Conservation (phyloP, 1,140 invertebrate species). For the Mylabris phalerata region DNA sequence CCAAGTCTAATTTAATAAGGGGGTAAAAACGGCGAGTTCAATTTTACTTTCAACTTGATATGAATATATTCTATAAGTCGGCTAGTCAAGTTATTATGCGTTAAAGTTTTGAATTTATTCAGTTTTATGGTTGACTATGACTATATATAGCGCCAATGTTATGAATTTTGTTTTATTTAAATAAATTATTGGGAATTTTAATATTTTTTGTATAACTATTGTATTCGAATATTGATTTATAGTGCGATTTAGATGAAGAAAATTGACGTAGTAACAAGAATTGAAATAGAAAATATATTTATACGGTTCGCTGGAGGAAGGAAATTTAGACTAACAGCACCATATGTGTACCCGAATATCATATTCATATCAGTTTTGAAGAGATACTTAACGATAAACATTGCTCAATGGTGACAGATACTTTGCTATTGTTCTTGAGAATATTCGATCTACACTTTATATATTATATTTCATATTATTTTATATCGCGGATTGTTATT, state of each 20-base stretch:
- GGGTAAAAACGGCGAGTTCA: constrained; percentile 24
- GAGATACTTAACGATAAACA: constrained; percentile 15
- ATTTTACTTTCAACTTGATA: constrained; percentile 19
- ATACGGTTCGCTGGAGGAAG: constrained; percentile 10
- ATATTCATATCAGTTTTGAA: constrained; percentile 16
- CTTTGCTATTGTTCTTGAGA: constrained; percentile 10
- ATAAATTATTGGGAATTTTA: too few species aligned
- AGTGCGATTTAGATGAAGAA: constrained; percentile 6
- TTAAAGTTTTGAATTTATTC: constrained; percentile 6
- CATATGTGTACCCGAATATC: constrained; percentile 14
- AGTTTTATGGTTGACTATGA: too few species aligned
- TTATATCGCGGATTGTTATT: constrained; percentile 1
- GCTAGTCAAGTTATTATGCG: constrained; percentile 10
- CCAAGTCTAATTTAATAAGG: constrained; percentile 35
- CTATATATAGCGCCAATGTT: too few species aligned
- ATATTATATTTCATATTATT: constrained; percentile 7
- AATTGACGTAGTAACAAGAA: constrained; percentile 12
- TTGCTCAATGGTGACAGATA: constrained; percentile 15
- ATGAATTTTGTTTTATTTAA: too few species aligned
- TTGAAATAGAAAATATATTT: constrained; percentile 13
- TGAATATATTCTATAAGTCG: constrained; percentile 26
- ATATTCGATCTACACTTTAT: constrained; percentile 4
- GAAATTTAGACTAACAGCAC: constrained; percentile 5
- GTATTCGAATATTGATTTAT: not conserved
- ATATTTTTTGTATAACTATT: not conserved